Conservation (phyloP, 2,113 vertebrate genomes). For the Propithecus coquereli region DNA sequence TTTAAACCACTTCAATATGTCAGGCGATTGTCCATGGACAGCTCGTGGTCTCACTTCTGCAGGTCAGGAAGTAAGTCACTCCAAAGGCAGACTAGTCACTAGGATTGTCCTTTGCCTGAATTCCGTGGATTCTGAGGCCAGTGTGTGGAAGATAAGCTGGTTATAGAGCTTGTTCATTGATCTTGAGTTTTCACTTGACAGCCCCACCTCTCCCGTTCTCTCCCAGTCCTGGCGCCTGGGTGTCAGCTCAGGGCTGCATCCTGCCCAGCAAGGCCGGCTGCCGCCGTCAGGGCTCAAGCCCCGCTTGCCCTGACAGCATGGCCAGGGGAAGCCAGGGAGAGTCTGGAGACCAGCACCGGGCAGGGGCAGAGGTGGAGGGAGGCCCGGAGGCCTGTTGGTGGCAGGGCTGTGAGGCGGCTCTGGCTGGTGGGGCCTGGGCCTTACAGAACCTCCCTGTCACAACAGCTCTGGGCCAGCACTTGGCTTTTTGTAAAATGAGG, state of each 20-base stretch:
- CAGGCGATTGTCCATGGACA: accelerated
- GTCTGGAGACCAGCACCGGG: not conserved
- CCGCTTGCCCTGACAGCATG: accelerated
- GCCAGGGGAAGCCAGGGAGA: not conserved
- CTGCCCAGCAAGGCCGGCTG: not conserved
- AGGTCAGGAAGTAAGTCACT: not conserved
- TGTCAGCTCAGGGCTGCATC: not conserved
- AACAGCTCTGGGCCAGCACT: not conserved
- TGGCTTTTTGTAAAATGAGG: not conserved
- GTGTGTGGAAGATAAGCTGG: not conserved
- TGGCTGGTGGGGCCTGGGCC: not conserved
- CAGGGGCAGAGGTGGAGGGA: not conserved
- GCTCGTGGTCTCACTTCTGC: not conserved
- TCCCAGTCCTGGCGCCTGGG: not conserved
- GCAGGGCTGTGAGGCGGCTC: accelerated
- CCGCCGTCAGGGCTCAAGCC: not conserved
- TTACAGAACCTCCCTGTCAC: not conserved
- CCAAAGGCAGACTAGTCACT: not conserved
- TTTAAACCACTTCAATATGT: not conserved
- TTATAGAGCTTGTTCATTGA: too few species aligned
- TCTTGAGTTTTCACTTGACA: accelerated
- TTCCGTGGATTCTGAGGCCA: not conserved
- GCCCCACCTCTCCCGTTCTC: accelerated
- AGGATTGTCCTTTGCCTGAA: too few species aligned
- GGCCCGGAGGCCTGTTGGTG: too few species aligned